phyloP scores from a whole-genome alignment of 2,888 invertebrate species.

The Ophioninae sp. region DNA sequence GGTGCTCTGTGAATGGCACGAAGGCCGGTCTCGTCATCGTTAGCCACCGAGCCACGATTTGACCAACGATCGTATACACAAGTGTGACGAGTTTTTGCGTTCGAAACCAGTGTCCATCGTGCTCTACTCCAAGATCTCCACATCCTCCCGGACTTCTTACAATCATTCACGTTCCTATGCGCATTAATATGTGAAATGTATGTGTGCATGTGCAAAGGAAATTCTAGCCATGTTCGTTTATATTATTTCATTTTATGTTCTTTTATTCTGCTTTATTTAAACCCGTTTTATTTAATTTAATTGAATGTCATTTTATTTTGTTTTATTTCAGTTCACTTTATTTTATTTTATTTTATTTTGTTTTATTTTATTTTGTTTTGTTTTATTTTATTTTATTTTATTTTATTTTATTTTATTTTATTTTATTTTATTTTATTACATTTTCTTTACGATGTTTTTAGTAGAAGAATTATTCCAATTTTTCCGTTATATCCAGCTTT shows the following conservation, averaged over 20 bases:
- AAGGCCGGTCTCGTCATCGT: conserved; percentile 41
- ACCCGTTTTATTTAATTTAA: no score
- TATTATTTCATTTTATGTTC: background rate
- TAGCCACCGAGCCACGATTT: conserved; percentile 5
- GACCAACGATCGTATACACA: conserved; percentile 34
- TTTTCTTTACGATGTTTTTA: no score
- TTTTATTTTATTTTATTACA: no score
- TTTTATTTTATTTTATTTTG: no score
- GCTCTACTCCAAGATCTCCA: background rate
- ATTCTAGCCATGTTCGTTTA: background rate
- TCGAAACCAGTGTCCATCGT: conserved; percentile 19
- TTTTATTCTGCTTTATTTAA: no score
- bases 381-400: no score
- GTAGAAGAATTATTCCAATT: no score
- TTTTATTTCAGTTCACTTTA: no score
- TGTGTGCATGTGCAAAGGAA: background rate
- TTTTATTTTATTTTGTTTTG: no score
- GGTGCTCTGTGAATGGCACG: conserved; percentile 21
- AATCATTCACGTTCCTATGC: background rate
- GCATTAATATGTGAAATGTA: background rate
- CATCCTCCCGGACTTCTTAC: conserved; percentile 10
- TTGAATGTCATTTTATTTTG: no score
- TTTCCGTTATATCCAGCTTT: no score
- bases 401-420: no score
- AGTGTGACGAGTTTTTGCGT: conserved; percentile 51